Evolutionary conservation across 2,113 vertebrate species (phyloP), one percentile per base, ranked within the genome.

Genomic region (Indri indri): DNA sequence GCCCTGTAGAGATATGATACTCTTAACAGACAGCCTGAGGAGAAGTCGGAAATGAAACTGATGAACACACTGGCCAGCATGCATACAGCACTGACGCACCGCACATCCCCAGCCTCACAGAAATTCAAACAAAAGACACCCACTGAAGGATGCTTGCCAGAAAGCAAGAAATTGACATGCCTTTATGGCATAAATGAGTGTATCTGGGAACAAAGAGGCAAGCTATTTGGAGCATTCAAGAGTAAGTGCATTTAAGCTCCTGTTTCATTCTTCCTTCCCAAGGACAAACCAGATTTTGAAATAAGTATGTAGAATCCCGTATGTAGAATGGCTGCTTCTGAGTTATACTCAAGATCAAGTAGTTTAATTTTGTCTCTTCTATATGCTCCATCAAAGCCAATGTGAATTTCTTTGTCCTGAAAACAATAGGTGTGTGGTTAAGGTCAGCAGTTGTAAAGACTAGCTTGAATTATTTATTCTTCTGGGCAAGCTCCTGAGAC

Each of bases 251-350:
- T 95, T 87, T 77, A 71, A 84, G 52, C 34, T 54, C 17, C 47
- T 73, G 13, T 68, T 92, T 88, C 90, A 8, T 57, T 92, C 8
- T 90, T 54, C 54, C 52, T 27, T 90, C 73, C 57, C 68, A 71
- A 96, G 91, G 40, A 97, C 68, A 96, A 90, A 32, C 25, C 25
- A 74, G 47, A 32, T 54, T 79, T 96, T 95, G 14, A 86, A 63
- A 18, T 86, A 65, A 85, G 0, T 68, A 65, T 23, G 61, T 80
- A 83, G 65, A 85, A 91, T 95, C n/a, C 57, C 34, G 7, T 30
- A 40, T 59, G 32, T 83, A 90, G 66, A 54, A 59, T 54, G 71
- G 65, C 59, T 14, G 40, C 61, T 89, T 42, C 63, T 50, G 37
- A 96, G 71, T 87, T 82, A 14, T 17, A 42, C 13, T 23, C 42